Percentiles rank a stretch among this genome's conserved stretches.
phyloP scores from a whole-genome alignment of 2,797 vertebrate species.

The Argentina silus region DNA sequence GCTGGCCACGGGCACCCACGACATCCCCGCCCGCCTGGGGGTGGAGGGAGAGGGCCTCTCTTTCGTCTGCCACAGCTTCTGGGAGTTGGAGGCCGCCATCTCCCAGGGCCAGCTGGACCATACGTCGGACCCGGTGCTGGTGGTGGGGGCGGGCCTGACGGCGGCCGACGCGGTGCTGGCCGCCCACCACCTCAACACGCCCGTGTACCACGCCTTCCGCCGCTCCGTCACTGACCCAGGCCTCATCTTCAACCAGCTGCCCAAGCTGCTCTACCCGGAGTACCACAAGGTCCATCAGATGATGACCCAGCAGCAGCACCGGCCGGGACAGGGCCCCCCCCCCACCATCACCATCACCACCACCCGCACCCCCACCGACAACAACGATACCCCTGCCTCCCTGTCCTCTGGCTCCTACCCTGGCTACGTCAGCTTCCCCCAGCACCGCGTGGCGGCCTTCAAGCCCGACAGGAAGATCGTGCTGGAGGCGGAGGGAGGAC shows the following conservation, averaged over 20 bases:
- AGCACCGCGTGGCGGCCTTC: constrained; percentile 71
- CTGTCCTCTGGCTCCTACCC: constrained; percentile 54
- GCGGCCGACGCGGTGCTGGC: constrained; percentile 80
- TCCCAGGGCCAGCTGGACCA: constrained; percentile 67
- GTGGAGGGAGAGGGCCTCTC: constrained; percentile 80
- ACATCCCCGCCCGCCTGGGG: constrained; percentile 75
- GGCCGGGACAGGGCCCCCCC: neutral
- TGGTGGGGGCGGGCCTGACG: constrained; percentile 82
- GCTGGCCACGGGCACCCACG: constrained; percentile 83
- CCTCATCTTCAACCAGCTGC: constrained; percentile 85
- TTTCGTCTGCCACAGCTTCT: constrained; percentile 80
- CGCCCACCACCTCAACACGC: constrained; percentile 76
- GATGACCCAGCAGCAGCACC: constrained; percentile 82
- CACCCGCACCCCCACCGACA: neutral
- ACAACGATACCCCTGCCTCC: neutral
- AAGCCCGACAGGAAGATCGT: constrained; percentile 74
- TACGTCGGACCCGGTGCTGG: constrained; percentile 74
- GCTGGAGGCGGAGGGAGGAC: constrained; percentile 70
- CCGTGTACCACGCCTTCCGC: constrained; percentile 80
- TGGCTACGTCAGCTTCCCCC: constrained; percentile 80
- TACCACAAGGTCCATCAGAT: constrained; percentile 87
- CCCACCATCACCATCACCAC: constrained; percentile 17
- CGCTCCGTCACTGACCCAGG: constrained; percentile 72
- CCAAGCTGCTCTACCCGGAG: constrained; percentile 83
- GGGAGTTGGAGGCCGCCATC: constrained; percentile 80